Evolutionary conservation across 2,797 vertebrate species (phyloP), one percentile per base, ranked within the genome.

Genomic region (Silurus lanzhouensis): DNA sequence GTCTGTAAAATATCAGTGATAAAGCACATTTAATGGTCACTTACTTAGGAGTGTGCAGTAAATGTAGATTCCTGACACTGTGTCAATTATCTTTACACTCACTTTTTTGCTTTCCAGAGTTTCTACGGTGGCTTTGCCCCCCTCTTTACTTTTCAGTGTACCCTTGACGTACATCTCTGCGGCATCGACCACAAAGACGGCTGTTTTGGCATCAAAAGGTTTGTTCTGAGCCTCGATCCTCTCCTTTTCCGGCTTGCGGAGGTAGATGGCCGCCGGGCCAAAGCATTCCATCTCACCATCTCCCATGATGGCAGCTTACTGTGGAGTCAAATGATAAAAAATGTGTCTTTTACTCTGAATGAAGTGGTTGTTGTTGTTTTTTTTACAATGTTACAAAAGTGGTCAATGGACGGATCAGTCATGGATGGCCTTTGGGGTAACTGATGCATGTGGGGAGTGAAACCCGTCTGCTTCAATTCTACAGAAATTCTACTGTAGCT

Each of bases 61-160:
- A 13, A 25, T 31, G 27, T 52, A 52, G 48, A 10, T 10, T 52
- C 48, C 48, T 52, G 48, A 52, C 48, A 52, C 48, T 52, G 48
- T 9, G 48, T 52, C 48, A 52, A 52, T 52, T 10, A 52, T 52
- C 20, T 44, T 63, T 68, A 17, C 44, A 89, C 95, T 92, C 88
- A 97, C 97, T 31, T 38, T 38, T 38, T 96, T 95, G 25, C 95
- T 93, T 0, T 0, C 91, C 83, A 94, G 91, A 1, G 95, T 93
- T 86, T 97, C 96, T 68, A 97, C 95, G 0, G 94, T 97, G 90
- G 95, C 94, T 92, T 98, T 98, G 9, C 96, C 96, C 0, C 89
- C 84, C 13, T 98, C 97, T 60, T 63, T 95, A 88, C 95, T 96
- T 31, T 93, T 87, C 27, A 97, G 52, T 55, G 89, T 91, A 0